Conservation (phyloP, 1,140 invertebrate species). For the Drosophila melanica region DNA sequence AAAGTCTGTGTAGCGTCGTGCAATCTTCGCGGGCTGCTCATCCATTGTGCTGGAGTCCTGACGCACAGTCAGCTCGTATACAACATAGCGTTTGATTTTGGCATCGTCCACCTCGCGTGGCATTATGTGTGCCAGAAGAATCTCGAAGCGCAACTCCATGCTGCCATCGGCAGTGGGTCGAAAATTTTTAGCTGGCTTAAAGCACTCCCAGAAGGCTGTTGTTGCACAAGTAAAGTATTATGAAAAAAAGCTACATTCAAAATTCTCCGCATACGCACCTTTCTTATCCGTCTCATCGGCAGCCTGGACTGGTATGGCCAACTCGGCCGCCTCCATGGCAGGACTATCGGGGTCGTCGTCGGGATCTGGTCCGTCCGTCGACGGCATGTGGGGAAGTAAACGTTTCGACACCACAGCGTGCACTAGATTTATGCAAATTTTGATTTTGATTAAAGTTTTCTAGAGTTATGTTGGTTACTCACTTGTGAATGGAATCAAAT, state of each 20-base stretch:
- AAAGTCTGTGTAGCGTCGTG: conserved; percentile 91
- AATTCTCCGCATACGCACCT: conserved; percentile 32
- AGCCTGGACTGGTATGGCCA: conserved; percentile 58
- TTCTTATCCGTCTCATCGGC: conserved; percentile 51
- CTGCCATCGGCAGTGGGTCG: conserved; percentile 59
- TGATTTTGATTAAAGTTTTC: not conserved
- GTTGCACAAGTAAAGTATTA: not conserved
- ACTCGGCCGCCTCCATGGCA: conserved; percentile 70
- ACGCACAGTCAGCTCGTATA: conserved; percentile 87
- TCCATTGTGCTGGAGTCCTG: conserved; percentile 85
- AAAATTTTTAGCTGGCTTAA: conserved; percentile 16
- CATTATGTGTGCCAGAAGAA: conserved; percentile 84
- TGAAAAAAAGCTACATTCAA: not conserved
- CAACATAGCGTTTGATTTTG: conserved; percentile 87
- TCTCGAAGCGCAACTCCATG: conserved; percentile 84
- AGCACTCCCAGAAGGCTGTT: conserved; percentile 73
- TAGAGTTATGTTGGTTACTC: conserved; percentile 28
- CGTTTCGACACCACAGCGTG: conserved; percentile 78
- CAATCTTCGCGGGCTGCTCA: conserved; percentile 87
- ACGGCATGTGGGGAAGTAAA: conserved; percentile 59
- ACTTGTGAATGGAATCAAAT: conserved; percentile 38
- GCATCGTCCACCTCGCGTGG: conserved; percentile 83
- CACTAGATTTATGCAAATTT: conserved; percentile 53
- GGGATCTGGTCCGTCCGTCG: conserved; percentile 61
- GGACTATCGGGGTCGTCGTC: conserved; percentile 77